Conservation (phyloP, 2,888 invertebrate species). For the Onthophagus sagittarius region DNA sequence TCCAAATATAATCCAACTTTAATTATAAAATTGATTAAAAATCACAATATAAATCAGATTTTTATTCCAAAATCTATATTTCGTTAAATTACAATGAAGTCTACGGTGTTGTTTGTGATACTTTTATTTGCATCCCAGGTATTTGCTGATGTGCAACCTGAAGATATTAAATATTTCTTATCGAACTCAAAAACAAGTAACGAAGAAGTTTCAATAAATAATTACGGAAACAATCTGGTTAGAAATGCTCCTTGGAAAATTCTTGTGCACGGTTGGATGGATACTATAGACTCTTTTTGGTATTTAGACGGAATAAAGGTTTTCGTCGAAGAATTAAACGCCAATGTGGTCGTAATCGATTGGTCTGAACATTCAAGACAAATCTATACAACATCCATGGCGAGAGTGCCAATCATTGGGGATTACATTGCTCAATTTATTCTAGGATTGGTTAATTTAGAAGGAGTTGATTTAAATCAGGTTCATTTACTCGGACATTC, state of each 20-base stretch:
- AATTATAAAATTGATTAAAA: no score
- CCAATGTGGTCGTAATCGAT: slow-evolving; percentile 17
- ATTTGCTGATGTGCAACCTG: slow-evolving; percentile 5
- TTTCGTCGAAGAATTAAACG: neutral
- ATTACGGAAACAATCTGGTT: slow-evolving; percentile 14
- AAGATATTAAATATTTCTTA: slow-evolving; percentile 14
- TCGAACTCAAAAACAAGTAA: slow-evolving; percentile 8
- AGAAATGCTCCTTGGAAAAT: slow-evolving; percentile 15
- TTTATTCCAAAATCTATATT: no score
- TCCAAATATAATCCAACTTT: no score
- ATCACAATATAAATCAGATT: no score
- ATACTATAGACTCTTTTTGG: slow-evolving; percentile 19
- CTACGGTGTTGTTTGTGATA: neutral
- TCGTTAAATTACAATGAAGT: neutral
- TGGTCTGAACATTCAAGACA: slow-evolving; percentile 15
- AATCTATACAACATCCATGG: slow-evolving; percentile 2
- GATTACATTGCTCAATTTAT: slow-evolving; percentile 17
- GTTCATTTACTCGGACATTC: slow-evolving; percentile 42
- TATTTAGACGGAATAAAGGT: slow-evolving; percentile 9
- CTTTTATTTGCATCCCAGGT: neutral
- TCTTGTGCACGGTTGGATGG: slow-evolving; percentile 16
- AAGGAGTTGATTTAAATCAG: slow-evolving; percentile 23
- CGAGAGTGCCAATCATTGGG: neutral
- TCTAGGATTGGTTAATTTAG: slow-evolving; percentile 2
- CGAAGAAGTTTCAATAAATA: slow-evolving; percentile 8